These are phyloP conservation scores for Pteria penguin DNA, from an alignment of 2,888 invertebrate genomes.

Conservation along the genomic window DNA sequence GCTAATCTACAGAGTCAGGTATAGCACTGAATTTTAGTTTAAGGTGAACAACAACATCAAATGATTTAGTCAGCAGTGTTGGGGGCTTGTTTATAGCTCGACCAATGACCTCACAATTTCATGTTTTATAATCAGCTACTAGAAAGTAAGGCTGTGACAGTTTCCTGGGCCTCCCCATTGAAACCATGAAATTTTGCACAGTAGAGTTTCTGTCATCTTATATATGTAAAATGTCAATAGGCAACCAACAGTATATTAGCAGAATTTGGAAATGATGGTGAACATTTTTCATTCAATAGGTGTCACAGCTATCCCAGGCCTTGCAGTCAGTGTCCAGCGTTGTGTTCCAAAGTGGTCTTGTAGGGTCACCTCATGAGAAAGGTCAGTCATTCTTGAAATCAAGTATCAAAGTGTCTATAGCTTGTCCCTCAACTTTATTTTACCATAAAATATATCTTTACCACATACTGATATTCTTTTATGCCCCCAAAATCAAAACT, in stretches of 20 bases:
- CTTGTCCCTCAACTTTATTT: background rate
- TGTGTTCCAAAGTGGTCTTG: slow-evolving; percentile 54
- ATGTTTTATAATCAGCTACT: too few relatives aligned
- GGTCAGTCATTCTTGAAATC: background rate
- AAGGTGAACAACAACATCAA: background rate
- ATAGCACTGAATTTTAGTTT: background rate
- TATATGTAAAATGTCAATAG: too few relatives aligned
- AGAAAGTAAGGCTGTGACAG: too few relatives aligned
- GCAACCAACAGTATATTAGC: background rate
- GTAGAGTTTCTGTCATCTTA: too few relatives aligned
- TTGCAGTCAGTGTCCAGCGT: slow-evolving; percentile 66
- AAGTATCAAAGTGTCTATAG: background rate
- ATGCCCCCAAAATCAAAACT: too few relatives aligned
- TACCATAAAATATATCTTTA: too few relatives aligned
- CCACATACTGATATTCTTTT: too few relatives aligned
- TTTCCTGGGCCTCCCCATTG: too few relatives aligned
- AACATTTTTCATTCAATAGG: slow-evolving; percentile 52
- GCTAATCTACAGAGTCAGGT: slow-evolving; percentile 74
- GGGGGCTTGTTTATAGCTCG: too few relatives aligned
- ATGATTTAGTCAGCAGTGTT: background rate
- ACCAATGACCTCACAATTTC: too few relatives aligned
- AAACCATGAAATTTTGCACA: too few relatives aligned
- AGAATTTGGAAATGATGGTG: background rate
- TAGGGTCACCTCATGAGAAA: slow-evolving; percentile 14
- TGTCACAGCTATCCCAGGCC: slow-evolving; percentile 73